These are phyloP conservation scores for Diarsia brunnea DNA, from an alignment of 2,888 invertebrate species.

Conservation along the genomic window DNA sequence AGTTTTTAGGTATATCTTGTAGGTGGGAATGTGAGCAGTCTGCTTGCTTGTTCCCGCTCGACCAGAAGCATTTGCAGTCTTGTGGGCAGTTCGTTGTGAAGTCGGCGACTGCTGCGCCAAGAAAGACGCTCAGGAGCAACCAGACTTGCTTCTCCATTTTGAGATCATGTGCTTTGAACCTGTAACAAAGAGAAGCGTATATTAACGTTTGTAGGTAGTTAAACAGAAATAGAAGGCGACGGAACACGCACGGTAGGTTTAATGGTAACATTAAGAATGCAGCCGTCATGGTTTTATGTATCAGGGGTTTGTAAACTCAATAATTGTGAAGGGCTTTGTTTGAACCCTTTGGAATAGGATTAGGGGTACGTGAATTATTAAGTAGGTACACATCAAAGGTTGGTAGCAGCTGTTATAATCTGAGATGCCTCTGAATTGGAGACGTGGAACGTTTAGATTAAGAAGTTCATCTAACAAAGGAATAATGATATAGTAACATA, in stretches of 20 bases:
- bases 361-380: constrained; percentile 59
- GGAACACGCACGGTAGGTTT: constrained; percentile 76
- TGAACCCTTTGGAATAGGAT: constrained; percentile 65
- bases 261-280: constrained; percentile 77
- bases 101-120: constrained; percentile 81
- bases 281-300: constrained; percentile 75
- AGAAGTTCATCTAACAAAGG: not conserved
- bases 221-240: constrained; percentile 77
- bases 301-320: constrained; percentile 75
- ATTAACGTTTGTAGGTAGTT: constrained; percentile 65
- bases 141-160: constrained; percentile 81
- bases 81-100: constrained; percentile 92
- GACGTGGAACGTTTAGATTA: constrained; percentile 3
- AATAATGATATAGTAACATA: constrained; percentile 3
- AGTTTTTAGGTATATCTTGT: constrained; percentile 92
- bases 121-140: constrained; percentile 75
- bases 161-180: constrained; percentile 69
- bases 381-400: constrained; percentile 46
- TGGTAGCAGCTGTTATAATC: constrained; percentile 23
- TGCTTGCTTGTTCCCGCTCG: constrained; percentile 95
- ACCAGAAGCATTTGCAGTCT: constrained; percentile 96
- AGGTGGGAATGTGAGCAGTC: constrained; percentile 94
- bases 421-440: constrained; percentile 16
- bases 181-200: constrained; percentile 80
- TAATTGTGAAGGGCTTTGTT: constrained; percentile 67